A percentile compares a stretch with the other conserved stretches of the same genome.
These are phyloP conservation scores for Hippoglossus hippoglossus DNA, from an alignment of 2,797 vertebrate species.

Conservation along the genomic window DNA sequence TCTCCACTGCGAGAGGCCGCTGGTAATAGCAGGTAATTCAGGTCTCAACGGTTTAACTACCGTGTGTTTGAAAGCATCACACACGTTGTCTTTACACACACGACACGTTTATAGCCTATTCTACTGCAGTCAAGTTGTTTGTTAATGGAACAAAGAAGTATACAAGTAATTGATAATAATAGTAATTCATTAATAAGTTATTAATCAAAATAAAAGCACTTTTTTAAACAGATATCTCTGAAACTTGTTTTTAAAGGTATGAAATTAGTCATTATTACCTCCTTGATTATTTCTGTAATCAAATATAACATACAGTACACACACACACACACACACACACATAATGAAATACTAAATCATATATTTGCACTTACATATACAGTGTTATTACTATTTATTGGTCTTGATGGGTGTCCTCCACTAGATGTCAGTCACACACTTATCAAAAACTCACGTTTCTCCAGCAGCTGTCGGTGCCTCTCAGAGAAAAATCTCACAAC, in stretches of 20 bases:
- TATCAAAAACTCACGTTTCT: conserved; percentile 16
- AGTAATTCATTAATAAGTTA: neutral
- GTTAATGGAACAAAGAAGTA: neutral
- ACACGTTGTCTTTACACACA: fast-evolving
- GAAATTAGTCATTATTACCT: too few species aligned
- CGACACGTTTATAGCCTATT: neutral
- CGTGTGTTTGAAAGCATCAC: conserved; percentile 20
- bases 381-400: neutral
- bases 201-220: neutral
- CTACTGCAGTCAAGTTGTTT: neutral
- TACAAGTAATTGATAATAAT: too few species aligned
- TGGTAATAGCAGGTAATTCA: conserved; percentile 57
- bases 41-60: conserved; percentile 37
- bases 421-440: conserved; percentile 78
- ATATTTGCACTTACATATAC: too few species aligned
- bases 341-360: too few species aligned
- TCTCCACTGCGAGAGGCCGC: conserved; percentile 44
- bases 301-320: too few species aligned
- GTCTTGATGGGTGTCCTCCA: conserved; percentile 50
- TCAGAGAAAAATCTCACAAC: neutral
- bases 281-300: too few species aligned
- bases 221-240: too few species aligned
- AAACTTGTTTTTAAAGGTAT: too few species aligned
- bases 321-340: too few species aligned
- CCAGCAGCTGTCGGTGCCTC: neutral